Percentiles rank a stretch among this genome's conserved stretches.
Conservation (phyloP, 1,140 invertebrate species). For the Bombyx mori region DNA sequence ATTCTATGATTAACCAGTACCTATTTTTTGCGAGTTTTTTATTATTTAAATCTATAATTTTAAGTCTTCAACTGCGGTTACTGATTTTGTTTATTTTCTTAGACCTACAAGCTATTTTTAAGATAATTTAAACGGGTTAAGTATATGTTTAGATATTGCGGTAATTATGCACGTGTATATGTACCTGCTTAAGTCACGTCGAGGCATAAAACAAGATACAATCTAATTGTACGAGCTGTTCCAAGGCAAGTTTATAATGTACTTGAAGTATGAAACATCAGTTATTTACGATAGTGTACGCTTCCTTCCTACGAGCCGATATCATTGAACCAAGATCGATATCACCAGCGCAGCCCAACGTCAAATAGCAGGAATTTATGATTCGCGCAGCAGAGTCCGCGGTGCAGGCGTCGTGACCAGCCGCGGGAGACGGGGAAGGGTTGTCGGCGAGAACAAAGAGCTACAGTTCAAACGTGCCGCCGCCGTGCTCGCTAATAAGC, state of each 20-base stretch:
- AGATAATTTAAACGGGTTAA: neutral
- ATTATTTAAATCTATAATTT: too few species aligned
- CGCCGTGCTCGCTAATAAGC: slow-evolving; percentile 59
- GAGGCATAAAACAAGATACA: neutral
- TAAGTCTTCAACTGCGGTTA: too few species aligned
- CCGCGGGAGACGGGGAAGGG: slow-evolving; percentile 18
- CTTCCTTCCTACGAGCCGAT: slow-evolving; percentile 43
- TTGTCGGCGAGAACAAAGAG: slow-evolving; percentile 60
- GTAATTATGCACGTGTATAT: neutral
- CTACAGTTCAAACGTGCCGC: slow-evolving; percentile 55
- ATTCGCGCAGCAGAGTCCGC: slow-evolving; percentile 37
- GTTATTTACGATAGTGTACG: slow-evolving; percentile 29
- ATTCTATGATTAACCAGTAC: too few species aligned
- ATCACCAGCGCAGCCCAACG: slow-evolving; percentile 49
- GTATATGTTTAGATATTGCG: neutral
- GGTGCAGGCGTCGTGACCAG: slow-evolving; percentile 46
- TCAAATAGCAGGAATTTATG: slow-evolving; percentile 62
- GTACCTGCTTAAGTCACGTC: neutral
- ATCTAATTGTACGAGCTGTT: neutral
- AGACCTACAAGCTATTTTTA: too few species aligned
- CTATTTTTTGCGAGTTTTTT: too few species aligned
- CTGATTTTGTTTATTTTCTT: too few species aligned
- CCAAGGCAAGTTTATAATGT: neutral
- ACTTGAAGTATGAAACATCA: slow-evolving; percentile 7
- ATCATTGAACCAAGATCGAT: slow-evolving; percentile 52